Evolutionary conservation across 2,113 vertebrate genomes (phyloP), one percentile per base, ranked within the genome.

Genomic region (Menidia beryllina): DNA sequence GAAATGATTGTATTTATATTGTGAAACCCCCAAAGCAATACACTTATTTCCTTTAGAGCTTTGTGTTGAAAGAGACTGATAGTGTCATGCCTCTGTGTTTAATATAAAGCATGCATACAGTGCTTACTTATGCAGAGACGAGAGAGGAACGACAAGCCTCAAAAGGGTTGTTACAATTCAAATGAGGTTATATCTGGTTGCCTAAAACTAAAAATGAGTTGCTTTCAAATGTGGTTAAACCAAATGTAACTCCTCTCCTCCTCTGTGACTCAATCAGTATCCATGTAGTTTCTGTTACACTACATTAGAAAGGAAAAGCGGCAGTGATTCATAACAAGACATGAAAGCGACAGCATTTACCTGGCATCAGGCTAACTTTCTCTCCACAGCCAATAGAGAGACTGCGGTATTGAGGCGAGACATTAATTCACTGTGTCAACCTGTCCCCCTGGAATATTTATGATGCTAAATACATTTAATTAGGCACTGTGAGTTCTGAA

Each of bases 401-500:
- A 75, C 89, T 91, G 82, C 83, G 75, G 87, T 90, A 88, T 91
- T 89, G 92, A 93, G 89, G 88, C 82, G 26, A 91, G 89, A 92
- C 91, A 92, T 93, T 93, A 93, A 93, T 93, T 92, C 88, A 91
- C 67, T 77, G 85, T 92, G 93, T 93, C 93, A 92, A 89, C 90
- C 82, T 93, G 92, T 93, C 93, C 92, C 90, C 75, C 77, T 86
- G 86, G 90, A 93, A 91, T 94, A 94, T 94, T 92, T 94, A 94
- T 92, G 88, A 92, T 92, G 90, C 91, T 93, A 94, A 93, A 93
- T 92, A 92, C 86, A 91, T 93, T 93, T 94, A 94, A 93, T 93
- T 93, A 93, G 90, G 66, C 77, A 79, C 79, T 60, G 73, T 60
- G 60, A 71, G 75, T 85, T 81, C 68, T 90, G 87, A 89, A 91